Percentiles rank a stretch among this genome's conserved stretches.
Conservation (phyloP, 2,888 invertebrate species). For the Leptopilina myrica region DNA sequence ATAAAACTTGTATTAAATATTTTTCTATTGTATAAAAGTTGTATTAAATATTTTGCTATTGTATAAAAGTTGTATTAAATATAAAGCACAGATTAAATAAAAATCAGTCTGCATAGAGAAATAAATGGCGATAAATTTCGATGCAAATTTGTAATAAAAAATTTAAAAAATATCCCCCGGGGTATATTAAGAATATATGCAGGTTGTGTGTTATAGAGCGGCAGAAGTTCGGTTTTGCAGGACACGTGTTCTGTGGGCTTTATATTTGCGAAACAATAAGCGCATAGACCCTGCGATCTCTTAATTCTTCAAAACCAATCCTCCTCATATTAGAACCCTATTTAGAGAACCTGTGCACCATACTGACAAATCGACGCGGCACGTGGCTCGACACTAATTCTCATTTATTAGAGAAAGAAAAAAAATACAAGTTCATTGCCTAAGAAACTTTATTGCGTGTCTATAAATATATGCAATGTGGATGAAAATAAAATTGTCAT, state of each 20-base stretch:
- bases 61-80: too few relatives aligned
- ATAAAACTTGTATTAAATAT: too few relatives aligned
- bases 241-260: slow-evolving; percentile 33
- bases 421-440: too few relatives aligned
- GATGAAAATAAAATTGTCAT: too few relatives aligned
- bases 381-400: slow-evolving; percentile 65
- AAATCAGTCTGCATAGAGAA: background rate
- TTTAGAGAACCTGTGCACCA: slow-evolving; percentile 36
- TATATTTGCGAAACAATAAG: slow-evolving; percentile 40
- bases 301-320: slow-evolving; percentile 33
- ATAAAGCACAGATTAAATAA: too few relatives aligned
- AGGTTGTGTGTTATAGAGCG: background rate
- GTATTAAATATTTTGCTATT: too few relatives aligned
- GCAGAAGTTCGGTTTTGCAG: slow-evolving; percentile 4
- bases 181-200: slow-evolving; percentile 25
- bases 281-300: slow-evolving; percentile 27
- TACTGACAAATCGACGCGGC: slow-evolving; percentile 58
- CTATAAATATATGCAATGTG: too few relatives aligned
- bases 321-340: slow-evolving; percentile 36
- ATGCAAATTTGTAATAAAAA: too few relatives aligned
- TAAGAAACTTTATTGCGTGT: too few relatives aligned
- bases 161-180: background rate
- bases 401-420: slow-evolving; percentile 62
- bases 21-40: too few relatives aligned
- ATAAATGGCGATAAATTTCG: background rate